A percentile compares a stretch with the other conserved stretches of the same genome.
Conservation (phyloP, 2,113 vertebrate species). For the Phoxinus phoxinus region DNA sequence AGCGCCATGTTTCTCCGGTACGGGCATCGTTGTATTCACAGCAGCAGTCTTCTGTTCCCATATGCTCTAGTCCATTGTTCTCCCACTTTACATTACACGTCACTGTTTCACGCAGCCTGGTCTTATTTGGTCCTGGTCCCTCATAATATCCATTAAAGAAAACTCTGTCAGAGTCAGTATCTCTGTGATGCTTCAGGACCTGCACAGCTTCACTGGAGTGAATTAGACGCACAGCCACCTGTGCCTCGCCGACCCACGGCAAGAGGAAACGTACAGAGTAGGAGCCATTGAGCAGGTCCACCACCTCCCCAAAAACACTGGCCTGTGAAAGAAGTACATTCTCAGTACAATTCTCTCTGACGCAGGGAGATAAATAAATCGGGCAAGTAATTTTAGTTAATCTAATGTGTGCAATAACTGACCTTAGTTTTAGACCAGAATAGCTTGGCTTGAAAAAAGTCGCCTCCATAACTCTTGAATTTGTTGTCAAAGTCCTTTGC, state of each 20-base stretch:
- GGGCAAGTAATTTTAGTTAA: not conserved
- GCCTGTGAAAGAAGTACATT: conserved; percentile 42
- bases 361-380: not conserved
- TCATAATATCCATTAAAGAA: conserved; percentile 64
- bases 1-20: conserved; percentile 66
- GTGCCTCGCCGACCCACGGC: conserved; percentile 58
- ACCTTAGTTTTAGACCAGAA: conserved; percentile 37
- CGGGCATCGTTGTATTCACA: conserved; percentile 62
- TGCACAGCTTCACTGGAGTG: conserved; percentile 65
- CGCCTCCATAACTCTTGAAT: conserved; percentile 60
- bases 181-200: conserved; percentile 56
- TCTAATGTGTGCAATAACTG: not conserved
- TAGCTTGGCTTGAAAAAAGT: conserved; percentile 64
- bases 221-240: conserved; percentile 56
- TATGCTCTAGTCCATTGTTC: conserved; percentile 11
- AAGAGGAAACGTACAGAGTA: conserved; percentile 57
- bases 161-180: conserved; percentile 60
- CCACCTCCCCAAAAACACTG: conserved; percentile 58
- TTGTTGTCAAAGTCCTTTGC: conserved; percentile 49
- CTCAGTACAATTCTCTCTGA: not conserved
- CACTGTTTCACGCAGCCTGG: not conserved
- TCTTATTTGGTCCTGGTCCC: conserved; percentile 3
- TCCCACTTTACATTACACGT: conserved; percentile 62
- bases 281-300: conserved; percentile 58
- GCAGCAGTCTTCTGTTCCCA: conserved; percentile 36